These are phyloP conservation scores for Calyptommatus sinebrachiatus DNA, from an alignment of 2,113 vertebrate genomes.

Conservation along the genomic window DNA sequence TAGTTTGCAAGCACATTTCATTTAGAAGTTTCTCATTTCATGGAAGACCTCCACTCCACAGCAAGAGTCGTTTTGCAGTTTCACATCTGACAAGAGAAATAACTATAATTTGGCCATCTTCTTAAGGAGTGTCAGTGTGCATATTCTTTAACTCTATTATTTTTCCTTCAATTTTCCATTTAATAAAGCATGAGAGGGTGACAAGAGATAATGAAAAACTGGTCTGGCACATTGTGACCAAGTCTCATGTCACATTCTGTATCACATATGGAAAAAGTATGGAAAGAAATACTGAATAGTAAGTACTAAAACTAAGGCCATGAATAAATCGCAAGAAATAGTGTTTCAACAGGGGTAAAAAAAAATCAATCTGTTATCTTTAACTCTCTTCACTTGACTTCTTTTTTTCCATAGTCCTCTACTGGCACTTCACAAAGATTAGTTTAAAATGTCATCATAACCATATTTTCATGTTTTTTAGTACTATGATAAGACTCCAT, in stretches of 20 bases:
- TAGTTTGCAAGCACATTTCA: not conserved
- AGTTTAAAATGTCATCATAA: slow-evolving; percentile 24
- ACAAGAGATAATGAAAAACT: not conserved
- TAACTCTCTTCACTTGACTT: not conserved
- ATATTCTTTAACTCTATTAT: not conserved
- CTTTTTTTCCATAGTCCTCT: slow-evolving; percentile 2
- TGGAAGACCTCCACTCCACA: not conserved
- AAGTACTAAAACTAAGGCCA: slow-evolving; percentile 5
- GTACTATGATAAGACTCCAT: not conserved
- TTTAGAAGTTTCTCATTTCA: not conserved
- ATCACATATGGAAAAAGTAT: not conserved
- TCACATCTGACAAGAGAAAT: not conserved
- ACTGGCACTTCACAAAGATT: slow-evolving; percentile 1
- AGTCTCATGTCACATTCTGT: not conserved
- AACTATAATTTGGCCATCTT: not conserved
- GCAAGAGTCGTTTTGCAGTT: slow-evolving; percentile 6
- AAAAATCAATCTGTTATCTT: not conserved
- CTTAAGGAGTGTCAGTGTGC: not conserved
- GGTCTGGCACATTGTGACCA: not conserved
- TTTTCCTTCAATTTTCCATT: not conserved
- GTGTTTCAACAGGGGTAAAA: slow-evolving; percentile 15
- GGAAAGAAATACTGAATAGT: not conserved
- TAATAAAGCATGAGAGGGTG: slow-evolving; percentile 7
- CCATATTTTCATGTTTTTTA: not conserved
- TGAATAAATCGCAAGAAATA: slow-evolving; percentile 1